These are phyloP conservation scores for Orthosia gothica DNA, from an alignment of 2,888 invertebrate genomes.

Conservation along the genomic window DNA sequence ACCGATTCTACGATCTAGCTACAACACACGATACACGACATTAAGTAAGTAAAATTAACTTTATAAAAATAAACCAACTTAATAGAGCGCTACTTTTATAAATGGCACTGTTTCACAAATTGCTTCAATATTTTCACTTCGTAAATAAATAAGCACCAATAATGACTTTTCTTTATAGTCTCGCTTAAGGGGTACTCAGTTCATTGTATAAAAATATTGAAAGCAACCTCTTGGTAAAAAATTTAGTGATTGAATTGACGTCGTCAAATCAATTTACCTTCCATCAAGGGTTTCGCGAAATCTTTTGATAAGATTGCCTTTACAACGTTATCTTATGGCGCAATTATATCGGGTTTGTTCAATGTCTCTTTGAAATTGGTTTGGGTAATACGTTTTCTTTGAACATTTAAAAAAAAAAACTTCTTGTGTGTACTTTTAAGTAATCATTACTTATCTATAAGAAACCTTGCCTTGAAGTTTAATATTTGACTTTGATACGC, in stretches of 20 bases:
- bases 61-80: constrained; percentile 20
- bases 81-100: constrained; percentile 12
- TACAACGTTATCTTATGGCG: constrained; percentile 45
- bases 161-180: constrained; percentile 59
- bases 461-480: too few relatives aligned
- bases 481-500: too few relatives aligned
- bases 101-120: constrained; percentile 39
- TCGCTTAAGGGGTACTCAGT: constrained; percentile 32
- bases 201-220: constrained; percentile 56
- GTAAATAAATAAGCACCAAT: constrained; percentile 57
- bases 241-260: constrained; percentile 64
- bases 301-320: constrained; percentile 62
- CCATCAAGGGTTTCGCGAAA: constrained; percentile 58
- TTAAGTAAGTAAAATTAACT: not conserved
- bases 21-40: not conserved
- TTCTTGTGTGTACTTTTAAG: too few relatives aligned
- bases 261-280: constrained; percentile 65
- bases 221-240: constrained; percentile 58
- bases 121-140: constrained; percentile 52
- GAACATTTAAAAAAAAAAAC: too few relatives aligned
- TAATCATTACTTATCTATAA: too few relatives aligned
- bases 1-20: not conserved
- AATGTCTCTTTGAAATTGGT: constrained; percentile 36
- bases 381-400: not conserved
- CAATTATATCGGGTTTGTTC: constrained; percentile 45